Base-by-base conservation (phyloP, 2,797 vertebrate species). In the Corythornis leucogaster region DNA sequence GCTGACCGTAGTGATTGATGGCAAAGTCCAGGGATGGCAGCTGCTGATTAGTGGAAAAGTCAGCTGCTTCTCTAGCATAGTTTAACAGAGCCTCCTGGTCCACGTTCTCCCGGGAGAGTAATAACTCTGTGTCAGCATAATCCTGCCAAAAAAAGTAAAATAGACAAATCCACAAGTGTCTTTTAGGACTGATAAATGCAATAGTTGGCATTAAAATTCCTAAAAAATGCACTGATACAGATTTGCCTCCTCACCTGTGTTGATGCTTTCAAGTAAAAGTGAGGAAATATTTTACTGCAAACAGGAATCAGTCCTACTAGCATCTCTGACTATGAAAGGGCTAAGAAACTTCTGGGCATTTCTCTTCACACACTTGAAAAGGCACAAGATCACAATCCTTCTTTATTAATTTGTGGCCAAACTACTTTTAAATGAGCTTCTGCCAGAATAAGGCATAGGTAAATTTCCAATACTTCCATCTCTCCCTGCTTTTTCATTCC, bases 1-100 rank as follows among this genome's bases (percentile, higher is more conserved):
- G 99, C 97, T 99, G 99, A 40, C 99, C 99, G 0, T 99, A 99
- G 96, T 99, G 99, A 96, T 99, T 99, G 96, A 99, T 99, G 97
- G 99, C 99, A 3, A 99, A 99, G 92, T 99, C 99, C 96, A 99
- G 96, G 0, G 98, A 98, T 2, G 99, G 99, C 94, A 99, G 98
- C 97, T 99, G 99, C 76, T 99, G 99, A 95, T 98, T 99, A 57
- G 99, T 99, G 83, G 99, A 99, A 97, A 99, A 99, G 95, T 99
- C 99, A 0, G 99, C 99, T 3, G 99, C 99, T 96, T 99, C 99
- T 11, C 98, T 95, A 92, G 99, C 99, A 0, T 99, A 99, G 69
- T 97, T 98, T 38, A 99, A 98, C 96, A 99, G 97, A 67, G 99
- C 99, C 17, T 98, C 98, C 97, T 99, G 99, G 97, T 99, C 99